Evolutionary conservation across 1,140 invertebrate genomes (phyloP).

Genomic region (Teleopsis dalmanni): DNA sequence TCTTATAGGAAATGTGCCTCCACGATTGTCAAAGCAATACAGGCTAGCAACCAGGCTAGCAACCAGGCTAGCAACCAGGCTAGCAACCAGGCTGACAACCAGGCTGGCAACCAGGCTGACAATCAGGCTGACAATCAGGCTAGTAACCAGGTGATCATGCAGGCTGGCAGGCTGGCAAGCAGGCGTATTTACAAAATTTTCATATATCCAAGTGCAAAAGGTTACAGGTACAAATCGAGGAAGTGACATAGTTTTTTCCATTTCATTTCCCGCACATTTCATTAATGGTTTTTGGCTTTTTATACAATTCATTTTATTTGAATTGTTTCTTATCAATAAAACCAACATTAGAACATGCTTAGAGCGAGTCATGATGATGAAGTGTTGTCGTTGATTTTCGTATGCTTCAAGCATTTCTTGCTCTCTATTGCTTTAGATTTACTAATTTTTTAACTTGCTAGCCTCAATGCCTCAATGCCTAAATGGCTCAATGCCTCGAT

Average conservation of each 20-base stretch:
- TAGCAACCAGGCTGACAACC: background rate
- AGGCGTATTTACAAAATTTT: constrained; percentile 1
- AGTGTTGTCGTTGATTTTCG: constrained; percentile 9
- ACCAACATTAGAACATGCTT: constrained; percentile 6
- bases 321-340: background rate
- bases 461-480: too few species aligned
- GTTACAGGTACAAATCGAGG: constrained; percentile 42
- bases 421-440: background rate
- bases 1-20: too few species aligned
- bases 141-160: background rate
- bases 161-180: background rate
- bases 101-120: background rate
- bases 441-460: background rate
- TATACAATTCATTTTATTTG: too few species aligned
- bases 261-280: background rate
- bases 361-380: constrained; percentile 13
- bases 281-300: too few species aligned
- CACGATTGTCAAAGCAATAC: too few species aligned
- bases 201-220: constrained; percentile 40
- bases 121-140: background rate
- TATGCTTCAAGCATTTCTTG: constrained; percentile 4
- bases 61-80: too few species aligned
- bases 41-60: too few species aligned
- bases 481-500: too few species aligned
- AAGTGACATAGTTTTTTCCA: too few species aligned